A percentile compares a stretch with the other conserved stretches of the same genome.
phyloP scores from a whole-genome alignment of 2,888 invertebrate genomes.

The Cephus runcator region DNA sequence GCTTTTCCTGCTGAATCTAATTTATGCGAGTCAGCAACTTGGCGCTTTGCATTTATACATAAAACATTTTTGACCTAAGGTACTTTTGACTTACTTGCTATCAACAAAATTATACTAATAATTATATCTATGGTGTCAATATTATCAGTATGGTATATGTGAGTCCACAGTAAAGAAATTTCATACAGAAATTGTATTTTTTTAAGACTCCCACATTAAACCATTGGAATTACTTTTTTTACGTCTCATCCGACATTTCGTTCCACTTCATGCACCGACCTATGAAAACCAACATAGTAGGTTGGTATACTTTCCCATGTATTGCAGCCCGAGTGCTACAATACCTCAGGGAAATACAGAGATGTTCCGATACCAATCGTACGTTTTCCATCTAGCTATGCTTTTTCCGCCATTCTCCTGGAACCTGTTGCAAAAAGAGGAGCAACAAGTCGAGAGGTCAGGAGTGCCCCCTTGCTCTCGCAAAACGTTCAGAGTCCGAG shows the following conservation, averaged over 20 bases:
- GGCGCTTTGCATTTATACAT: background rate
- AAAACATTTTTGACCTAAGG: background rate
- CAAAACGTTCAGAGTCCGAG: background rate
- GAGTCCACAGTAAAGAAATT: background rate
- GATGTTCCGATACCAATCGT: background rate
- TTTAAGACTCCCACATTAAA: background rate
- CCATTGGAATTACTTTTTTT: background rate
- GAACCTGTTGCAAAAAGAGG: conserved; percentile 33
- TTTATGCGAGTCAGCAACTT: background rate
- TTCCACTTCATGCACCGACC: background rate
- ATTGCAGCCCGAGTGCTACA: background rate
- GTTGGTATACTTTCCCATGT: background rate
- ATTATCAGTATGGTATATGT: background rate
- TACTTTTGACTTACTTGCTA: background rate
- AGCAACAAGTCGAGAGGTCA: conserved; percentile 29
- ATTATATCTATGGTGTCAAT: background rate
- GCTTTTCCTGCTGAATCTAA: background rate
- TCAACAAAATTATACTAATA: background rate
- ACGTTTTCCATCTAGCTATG: background rate
- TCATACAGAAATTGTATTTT: background rate
- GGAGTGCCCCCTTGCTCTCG: background rate
- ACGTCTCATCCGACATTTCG: background rate
- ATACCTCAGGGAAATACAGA: background rate
- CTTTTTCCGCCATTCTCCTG: conserved; percentile 12
- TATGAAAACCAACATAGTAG: background rate